Evolutionary conservation across 2,113 vertebrate species (phyloP).

Genomic region (Prunella fulvescens): DNA sequence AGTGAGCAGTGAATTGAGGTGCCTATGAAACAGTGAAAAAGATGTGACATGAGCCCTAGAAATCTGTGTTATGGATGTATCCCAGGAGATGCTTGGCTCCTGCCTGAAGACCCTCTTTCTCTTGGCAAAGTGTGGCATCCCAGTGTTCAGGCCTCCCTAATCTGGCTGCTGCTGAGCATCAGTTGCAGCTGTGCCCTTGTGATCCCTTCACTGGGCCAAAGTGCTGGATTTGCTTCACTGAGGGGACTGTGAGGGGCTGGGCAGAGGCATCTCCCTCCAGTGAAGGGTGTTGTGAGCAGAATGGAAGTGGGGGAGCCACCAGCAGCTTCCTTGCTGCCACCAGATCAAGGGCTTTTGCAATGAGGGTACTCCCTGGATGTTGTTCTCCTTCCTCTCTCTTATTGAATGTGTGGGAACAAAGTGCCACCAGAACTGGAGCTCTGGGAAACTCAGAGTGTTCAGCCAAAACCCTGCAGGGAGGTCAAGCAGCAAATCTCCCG

Average conservation of each 20-base stretch:
- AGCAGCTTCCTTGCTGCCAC: background rate
- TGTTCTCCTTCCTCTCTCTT: background rate
- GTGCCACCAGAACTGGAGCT: background rate
- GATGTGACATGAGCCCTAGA: background rate
- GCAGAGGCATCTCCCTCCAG: background rate
- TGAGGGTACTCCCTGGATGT: background rate
- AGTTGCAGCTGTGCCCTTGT: background rate
- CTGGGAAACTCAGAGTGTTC: background rate
- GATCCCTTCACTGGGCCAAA: background rate
- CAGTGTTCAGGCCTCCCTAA: background rate
- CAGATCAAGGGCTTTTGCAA: background rate
- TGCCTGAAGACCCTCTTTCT: background rate
- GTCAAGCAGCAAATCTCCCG: background rate
- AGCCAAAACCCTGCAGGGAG: background rate
- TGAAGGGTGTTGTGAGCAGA: background rate
- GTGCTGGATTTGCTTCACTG: background rate
- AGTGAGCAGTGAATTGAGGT: background rate
- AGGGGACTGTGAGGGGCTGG: background rate
- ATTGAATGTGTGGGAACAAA: background rate
- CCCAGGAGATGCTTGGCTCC: background rate
- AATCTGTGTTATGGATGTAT: background rate
- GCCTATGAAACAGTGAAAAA: background rate
- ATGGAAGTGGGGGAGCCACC: background rate
- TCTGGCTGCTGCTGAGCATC: background rate
- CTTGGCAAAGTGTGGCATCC: background rate